These are phyloP conservation scores for Corythornis leucogaster DNA, from an alignment of 2,797 vertebrate genomes.

Conservation along the genomic window DNA sequence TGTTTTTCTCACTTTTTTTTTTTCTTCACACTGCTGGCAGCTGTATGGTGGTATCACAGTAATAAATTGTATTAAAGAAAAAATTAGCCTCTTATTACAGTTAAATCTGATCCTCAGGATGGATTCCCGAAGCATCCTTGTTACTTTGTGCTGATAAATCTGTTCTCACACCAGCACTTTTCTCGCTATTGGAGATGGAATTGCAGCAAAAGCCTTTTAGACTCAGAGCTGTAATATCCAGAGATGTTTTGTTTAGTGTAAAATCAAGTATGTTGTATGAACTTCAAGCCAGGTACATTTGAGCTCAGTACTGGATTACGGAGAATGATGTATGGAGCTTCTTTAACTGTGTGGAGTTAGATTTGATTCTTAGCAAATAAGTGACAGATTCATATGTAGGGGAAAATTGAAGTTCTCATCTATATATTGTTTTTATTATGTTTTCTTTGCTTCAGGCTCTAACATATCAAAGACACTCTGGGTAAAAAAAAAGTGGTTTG, in stretches of 20 bases:
- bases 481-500: conserved; percentile 70
- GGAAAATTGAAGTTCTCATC: conserved; percentile 74
- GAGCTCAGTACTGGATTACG: conserved; percentile 39
- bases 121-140: neutral
- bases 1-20: neutral
- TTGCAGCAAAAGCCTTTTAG: conserved; percentile 11
- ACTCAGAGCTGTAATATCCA: conserved; percentile 17
- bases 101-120: neutral
- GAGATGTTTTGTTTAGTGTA: conserved; percentile 48
- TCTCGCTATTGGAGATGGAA: neutral
- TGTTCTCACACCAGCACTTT: neutral
- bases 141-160: conserved; percentile 5
- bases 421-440: conserved; percentile 75
- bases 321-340: conserved; percentile 63
- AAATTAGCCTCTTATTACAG: neutral
- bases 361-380: conserved; percentile 76
- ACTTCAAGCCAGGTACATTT: conserved; percentile 52
- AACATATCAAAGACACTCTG: conserved; percentile 63
- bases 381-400: conserved; percentile 69
- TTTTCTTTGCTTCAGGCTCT: conserved; percentile 75
- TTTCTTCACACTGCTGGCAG: neutral
- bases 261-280: conserved; percentile 58
- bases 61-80: neutral
- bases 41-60: neutral
- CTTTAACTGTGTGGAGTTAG: conserved; percentile 67